Evolutionary conservation across 2,888 invertebrate species (phyloP), one percentile per base, ranked within the genome.

Genomic region (Latrodectus hesperus): DNA sequence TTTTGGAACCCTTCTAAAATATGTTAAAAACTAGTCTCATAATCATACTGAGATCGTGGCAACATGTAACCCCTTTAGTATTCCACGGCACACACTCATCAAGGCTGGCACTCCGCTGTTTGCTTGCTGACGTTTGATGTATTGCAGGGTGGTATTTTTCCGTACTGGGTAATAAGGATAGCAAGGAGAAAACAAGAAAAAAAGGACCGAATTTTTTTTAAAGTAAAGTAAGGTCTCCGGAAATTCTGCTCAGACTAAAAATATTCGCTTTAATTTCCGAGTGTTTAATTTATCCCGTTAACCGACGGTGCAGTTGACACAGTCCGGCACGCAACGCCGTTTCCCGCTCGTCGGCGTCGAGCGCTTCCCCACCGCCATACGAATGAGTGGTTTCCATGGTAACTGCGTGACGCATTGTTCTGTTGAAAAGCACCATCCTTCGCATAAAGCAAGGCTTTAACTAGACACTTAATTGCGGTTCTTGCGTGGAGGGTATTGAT

Each of bases 231-330:
- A 22, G 52, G 49, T 64, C 22, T 51, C 70, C 72, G 76, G 64
- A 87, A 87, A 81, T 73, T 77, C 67, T 53, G 80, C 64, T 84
- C 14, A 16, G 51, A 73, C 80, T 81, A 81, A 87, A 87, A 87
- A 87, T 81, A 81, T 81, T 77, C 81, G 64, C 86, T 87, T 60
- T 87, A 87, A 87, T 87, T 87, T 87, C 86, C 86, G 86, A 87
- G 77, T 87, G 86, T 87, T 87, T 87, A 87, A 87, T 81, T 87
- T 81, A 81, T 81, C 81, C 81, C 77, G 72, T 72, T 65, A 72
- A 76, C 71, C 83, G 52, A 68, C 60, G 71, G 85, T 52, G 86
- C 73, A 77, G 86, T 87, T 87, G 86, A 87, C 86, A 87, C 86
- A 87, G 81, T 72, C 14, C 14, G n/a, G 60, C 60, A 87, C 86